Base-by-base conservation (phyloP, 2,888 invertebrate genomes). In the Oxystoma pomonae region DNA sequence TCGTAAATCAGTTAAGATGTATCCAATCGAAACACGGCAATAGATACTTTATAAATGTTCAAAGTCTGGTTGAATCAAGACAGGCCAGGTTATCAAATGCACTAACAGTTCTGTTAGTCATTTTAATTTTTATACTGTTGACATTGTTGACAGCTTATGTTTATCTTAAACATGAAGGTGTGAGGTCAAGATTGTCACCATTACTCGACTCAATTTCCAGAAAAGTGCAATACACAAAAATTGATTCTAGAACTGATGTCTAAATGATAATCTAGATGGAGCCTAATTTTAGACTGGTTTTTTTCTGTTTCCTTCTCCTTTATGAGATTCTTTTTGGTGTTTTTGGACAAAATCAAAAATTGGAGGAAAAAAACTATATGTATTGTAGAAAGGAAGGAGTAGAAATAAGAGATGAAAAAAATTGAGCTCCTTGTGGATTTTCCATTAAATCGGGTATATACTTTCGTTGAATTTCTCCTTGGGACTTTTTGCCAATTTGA, bases 151-250 rank as follows among this genome's bases (percentile, higher is more conserved):
- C 82, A 20, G 84, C 86, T 1, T 81, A 89, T 59, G 80, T 85
- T 19, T 89, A 89, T 73, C 78, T 87, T 35, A 87, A 87, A 73
- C 83, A 86, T 66, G 82, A 84, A 62, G 82, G 83, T 65, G 79
- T 90, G 56, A 83, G 83, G 67, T 81, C 81, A 64, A 84, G 84
- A 75, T 81, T 87, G 52, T 82, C 82, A 22, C 88, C 89, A 0
- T 81, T 89, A 22, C 81, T 89, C 57, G 86, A 88, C 68, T 84
- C 85, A 61, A 85, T 89, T 51, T 84, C 87, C 50, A 84, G 87
- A 74, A 88, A 89, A 75, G 90, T 90, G 50, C 88, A 89, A 67
- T 90, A 90, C 71, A 89, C 89, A 0, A 87, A 88, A 7, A 90
- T 90, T 20, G 80, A 81, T 68, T 78, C 79, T 49, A 80, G 80